Evolutionary conservation across 2,797 vertebrate species (phyloP).

Genomic region (Lycodopsis pacificus): DNA sequence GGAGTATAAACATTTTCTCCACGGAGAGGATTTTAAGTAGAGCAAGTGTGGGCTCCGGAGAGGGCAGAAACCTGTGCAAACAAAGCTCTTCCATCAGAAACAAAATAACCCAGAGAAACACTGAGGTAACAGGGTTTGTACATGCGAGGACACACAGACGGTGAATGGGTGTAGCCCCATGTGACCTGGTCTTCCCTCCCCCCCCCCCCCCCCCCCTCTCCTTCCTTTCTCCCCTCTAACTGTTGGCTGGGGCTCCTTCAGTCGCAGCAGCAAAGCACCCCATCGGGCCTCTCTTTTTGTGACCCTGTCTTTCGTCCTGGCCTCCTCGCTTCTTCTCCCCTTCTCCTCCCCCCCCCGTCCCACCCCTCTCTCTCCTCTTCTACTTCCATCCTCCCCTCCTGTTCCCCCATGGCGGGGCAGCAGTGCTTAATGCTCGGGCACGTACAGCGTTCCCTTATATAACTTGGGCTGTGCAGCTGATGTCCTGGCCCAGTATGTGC

Average conservation of each 20-base stretch:
- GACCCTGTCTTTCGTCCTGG: slow-evolving; percentile 62
- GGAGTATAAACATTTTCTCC: slow-evolving; percentile 30
- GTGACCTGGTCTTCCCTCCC: slow-evolving; percentile 52
- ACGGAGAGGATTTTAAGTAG: slow-evolving; percentile 16
- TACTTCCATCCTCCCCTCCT: slow-evolving; percentile 25
- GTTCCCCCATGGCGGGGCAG: slow-evolving; percentile 57
- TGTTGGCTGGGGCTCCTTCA: slow-evolving; percentile 67
- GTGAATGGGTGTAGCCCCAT: slow-evolving; percentile 58
- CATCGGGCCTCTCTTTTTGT: slow-evolving; percentile 72
- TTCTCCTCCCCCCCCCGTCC: slow-evolving; percentile 17
- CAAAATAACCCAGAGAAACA: neutral
- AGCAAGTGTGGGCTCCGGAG: neutral
- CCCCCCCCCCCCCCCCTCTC: neutral
- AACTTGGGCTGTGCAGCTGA: slow-evolving; percentile 76
- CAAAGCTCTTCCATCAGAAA: neutral
- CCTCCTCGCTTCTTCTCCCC: slow-evolving; percentile 21
- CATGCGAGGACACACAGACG: slow-evolving; percentile 29
- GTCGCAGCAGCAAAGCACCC: slow-evolving; percentile 61
- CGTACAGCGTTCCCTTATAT: slow-evolving; percentile 77
- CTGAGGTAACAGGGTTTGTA: slow-evolving; percentile 20
- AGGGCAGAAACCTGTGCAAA: neutral
- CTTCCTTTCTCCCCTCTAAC: slow-evolving; percentile 9
- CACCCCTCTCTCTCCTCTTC: neutral
- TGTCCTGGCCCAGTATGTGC: slow-evolving; percentile 73
- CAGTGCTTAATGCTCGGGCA: slow-evolving; percentile 64